Evolutionary conservation across 2,797 vertebrate genomes (phyloP), one percentile per base, ranked within the genome.

Genomic region (Halcyon chelicuti): DNA sequence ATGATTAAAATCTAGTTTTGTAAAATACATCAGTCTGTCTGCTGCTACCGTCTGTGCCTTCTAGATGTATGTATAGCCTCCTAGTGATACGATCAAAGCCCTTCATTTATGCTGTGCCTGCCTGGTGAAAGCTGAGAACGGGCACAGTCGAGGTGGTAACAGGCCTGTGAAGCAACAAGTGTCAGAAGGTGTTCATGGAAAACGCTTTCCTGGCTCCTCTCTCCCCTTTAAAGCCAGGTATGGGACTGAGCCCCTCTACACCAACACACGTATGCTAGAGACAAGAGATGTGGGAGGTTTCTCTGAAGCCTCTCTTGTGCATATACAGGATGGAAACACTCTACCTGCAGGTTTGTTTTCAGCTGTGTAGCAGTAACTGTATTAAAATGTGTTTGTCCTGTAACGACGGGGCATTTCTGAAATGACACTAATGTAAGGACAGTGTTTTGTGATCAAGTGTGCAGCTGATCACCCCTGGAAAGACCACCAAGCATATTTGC

Each of bases 31-130:
- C 46, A 54, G 7, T 80, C 26, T 63, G 7, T 61, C 70, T 90
- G 18, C 18, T 3, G 0, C 55, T 84, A 60, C 10, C 0, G 0
- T 35, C 10, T 49, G 25, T 72, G 33, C n/a, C 29, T 80, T 40
- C 76, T 55, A 47, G 35, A 35, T 17, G 2, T 33, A 25, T 26
- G 15, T 55, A 15, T 77, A 35, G 21, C 23, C 21, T 83, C 35
- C 23, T 44, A 39, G 14, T 33, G 26, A 37, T 28, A 15, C 4
- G 40, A 63, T 57, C 44, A 77, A 71, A 92, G 31, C 31, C 44
- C 26, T 88, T 88, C 12, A 22, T 66, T 75, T 73, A 21, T 4
- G 0, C 55, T 31, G 3, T 0, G 2, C 17, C 26, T 85, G 31
- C n/a, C 35, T 33, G 31, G 22, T 33, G 76, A 57, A 37, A 76